Evolutionary conservation across 35 echinoderm and acorn worm species (phyloP), one percentile per base, ranked within the genome.

Genomic region (Ptychodera flava): DNA sequence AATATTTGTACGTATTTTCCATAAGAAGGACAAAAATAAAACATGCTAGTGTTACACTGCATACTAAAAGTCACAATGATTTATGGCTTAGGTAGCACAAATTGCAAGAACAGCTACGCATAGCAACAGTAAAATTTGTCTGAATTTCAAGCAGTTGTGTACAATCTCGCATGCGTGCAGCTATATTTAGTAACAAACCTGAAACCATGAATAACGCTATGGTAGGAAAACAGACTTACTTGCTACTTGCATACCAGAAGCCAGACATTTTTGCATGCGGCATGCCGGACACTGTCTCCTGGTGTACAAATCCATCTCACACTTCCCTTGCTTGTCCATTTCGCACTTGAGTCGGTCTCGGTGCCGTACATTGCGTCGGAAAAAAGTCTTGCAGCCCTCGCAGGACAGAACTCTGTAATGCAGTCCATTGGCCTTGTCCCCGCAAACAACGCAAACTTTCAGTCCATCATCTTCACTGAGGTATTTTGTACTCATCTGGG

Each of bases 381-480:
- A 95, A 85, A 95, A 95, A 0, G 93, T 95, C 53, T 95, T 95
- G 52, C 93, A 95, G 0, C 93, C 93, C 36, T 95, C 93, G 37
- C 93, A 95, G 32, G 93, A 92, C 84, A 95, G 80, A 28, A 90
- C 93, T 45, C 91, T 79, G 88, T 95, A 95, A 78, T 95, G 93
- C 90, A 95, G 90, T 33, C 93, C 93, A 76, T 95, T 95, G 37
- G 93, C 93, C 77, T 90, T 89, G 35, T 95, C 93, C 2, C 93
- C 93, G 33, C 93, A 95, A 27, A 95, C 93, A 28, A 92, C 88
- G 27, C 93, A 95, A 27, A 85, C 22, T 64, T 64, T 86, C 16
- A 36, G 86, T 16, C 34, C 35, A 16, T 81, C 86, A 30, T 52
- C 35, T 10, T 80, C 30, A 33, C 15, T 29, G 2, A 80, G 6